phyloP scores from a whole-genome alignment of 2,888 invertebrate species.

The Galerucella nymphaeae region DNA sequence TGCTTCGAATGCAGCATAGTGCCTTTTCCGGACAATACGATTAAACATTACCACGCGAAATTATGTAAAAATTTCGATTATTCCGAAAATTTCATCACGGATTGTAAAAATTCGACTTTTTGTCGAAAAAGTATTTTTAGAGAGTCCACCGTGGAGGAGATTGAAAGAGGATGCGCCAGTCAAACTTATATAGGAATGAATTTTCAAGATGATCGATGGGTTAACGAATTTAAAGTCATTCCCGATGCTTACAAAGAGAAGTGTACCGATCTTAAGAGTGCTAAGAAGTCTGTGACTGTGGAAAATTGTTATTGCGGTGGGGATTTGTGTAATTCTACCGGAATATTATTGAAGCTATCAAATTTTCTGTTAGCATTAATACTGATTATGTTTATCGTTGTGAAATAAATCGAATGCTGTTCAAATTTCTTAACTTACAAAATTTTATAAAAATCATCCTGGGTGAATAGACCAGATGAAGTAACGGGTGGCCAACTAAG shows the following conservation, averaged over 20 bases:
- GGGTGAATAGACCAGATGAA: too few relatives aligned
- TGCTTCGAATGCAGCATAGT: constrained; percentile 32
- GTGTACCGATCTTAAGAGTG: too few relatives aligned
- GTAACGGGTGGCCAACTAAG: too few relatives aligned
- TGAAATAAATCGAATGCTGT: too few relatives aligned
- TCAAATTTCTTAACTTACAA: too few relatives aligned
- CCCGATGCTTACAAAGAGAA: neutral
- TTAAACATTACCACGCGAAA: too few relatives aligned
- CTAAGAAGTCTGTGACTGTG: neutral
- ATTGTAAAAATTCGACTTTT: neutral
- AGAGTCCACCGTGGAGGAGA: neutral
- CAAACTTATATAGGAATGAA: neutral
- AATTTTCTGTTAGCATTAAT: too few relatives aligned
- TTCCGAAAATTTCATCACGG: neutral
- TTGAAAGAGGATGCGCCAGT: neutral
- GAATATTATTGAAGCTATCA: neutral
- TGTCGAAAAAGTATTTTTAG: neutral
- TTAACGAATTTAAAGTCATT: neutral
- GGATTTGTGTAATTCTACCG: neutral
- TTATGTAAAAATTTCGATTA: constrained; percentile 17
- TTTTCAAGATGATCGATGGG: neutral
- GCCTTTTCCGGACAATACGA: too few relatives aligned
- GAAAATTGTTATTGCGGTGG: neutral
- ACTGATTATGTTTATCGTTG: too few relatives aligned
- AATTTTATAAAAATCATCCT: too few relatives aligned